A percentile compares a stretch with the other conserved stretches of the same genome.
phyloP scores from a whole-genome alignment of 1,140 invertebrate species.

The Calosoma granatense region DNA sequence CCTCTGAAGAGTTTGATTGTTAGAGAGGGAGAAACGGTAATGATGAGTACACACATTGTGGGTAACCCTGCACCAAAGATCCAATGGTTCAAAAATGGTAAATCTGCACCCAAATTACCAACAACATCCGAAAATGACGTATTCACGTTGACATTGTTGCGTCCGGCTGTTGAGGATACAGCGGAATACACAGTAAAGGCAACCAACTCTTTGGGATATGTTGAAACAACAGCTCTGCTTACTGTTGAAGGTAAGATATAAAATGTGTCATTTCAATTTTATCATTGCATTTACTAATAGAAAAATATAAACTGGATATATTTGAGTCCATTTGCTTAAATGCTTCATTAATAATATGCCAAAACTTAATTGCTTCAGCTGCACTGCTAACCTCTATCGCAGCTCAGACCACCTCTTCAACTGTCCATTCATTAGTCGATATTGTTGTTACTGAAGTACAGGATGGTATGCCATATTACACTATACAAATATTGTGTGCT shows the following conservation, averaged over 20 bases:
- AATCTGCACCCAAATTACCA: constrained; percentile 45
- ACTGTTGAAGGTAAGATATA: constrained; percentile 70
- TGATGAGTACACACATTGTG: constrained; percentile 64
- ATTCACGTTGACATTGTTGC: constrained; percentile 55
- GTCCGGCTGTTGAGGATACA: constrained; percentile 53
- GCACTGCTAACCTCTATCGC: background rate
- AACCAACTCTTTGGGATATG: constrained; percentile 63
- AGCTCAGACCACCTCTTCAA: background rate
- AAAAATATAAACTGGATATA: constrained; percentile 6
- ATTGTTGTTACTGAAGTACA: constrained; percentile 3
- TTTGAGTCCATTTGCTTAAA: background rate
- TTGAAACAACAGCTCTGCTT: constrained; percentile 62
- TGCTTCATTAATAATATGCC: constrained; percentile 2
- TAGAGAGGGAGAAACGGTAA: constrained; percentile 65
- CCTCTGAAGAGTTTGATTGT: constrained; percentile 62
- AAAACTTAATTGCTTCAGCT: background rate
- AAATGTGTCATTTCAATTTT: no score
- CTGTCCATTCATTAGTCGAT: background rate
- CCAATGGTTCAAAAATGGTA: constrained; percentile 68
- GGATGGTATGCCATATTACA: constrained; percentile 4
- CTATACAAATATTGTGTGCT: no score
- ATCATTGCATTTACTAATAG: no score
- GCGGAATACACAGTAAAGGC: constrained; percentile 75
- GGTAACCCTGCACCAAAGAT: constrained; percentile 72
- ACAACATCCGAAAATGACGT: constrained; percentile 56